Evolutionary conservation across 2,888 invertebrate species (phyloP).

Genomic region (Chesias legatella): DNA sequence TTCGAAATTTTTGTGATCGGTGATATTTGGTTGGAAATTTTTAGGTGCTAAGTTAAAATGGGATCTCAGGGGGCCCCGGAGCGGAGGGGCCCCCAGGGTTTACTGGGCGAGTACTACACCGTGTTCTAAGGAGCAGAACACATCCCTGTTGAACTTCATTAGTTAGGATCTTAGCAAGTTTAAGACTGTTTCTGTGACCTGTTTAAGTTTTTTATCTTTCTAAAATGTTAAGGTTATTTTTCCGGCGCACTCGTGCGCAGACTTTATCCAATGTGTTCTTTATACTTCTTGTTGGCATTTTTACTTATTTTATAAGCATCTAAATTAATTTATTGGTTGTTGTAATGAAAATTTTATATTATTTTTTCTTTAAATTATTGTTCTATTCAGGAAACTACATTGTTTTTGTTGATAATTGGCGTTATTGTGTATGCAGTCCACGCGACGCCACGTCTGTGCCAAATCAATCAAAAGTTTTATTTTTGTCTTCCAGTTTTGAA

Average conservation of each 20-base stretch:
- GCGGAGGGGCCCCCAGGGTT: slow-evolving; percentile 45
- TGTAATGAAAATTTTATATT: slow-evolving; percentile 73
- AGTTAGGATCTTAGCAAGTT: slow-evolving; percentile 78
- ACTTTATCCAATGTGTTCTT: slow-evolving; percentile 76
- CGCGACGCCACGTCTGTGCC: slow-evolving; percentile 56
- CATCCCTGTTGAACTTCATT: slow-evolving; percentile 77
- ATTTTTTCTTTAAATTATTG: slow-evolving; percentile 75
- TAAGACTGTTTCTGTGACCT: slow-evolving; percentile 82
- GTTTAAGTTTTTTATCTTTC: slow-evolving; percentile 78
- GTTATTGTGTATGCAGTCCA: slow-evolving; percentile 68
- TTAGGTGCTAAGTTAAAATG: slow-evolving; percentile 64
- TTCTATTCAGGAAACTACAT: slow-evolving; percentile 56
- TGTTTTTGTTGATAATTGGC: slow-evolving; percentile 66
- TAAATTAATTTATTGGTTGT: slow-evolving; percentile 81
- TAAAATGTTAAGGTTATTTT: slow-evolving; percentile 64
- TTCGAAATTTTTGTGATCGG: slow-evolving; percentile 67
- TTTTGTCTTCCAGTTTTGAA: slow-evolving; percentile 56
- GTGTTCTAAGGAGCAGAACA: slow-evolving; percentile 78
- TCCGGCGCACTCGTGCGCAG: slow-evolving; percentile 41
- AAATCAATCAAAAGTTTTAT: slow-evolving; percentile 45
- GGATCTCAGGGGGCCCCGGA: slow-evolving; percentile 57
- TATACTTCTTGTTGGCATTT: slow-evolving; percentile 80
- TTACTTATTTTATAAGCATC: slow-evolving; percentile 80
- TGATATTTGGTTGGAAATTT: slow-evolving; percentile 58
- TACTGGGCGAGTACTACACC: slow-evolving; percentile 62